Percentiles rank a stretch among this genome's conserved stretches.
Evolutionary conservation across 2,113 vertebrate genomes (phyloP).

Genomic region (Panthera leo): DNA sequence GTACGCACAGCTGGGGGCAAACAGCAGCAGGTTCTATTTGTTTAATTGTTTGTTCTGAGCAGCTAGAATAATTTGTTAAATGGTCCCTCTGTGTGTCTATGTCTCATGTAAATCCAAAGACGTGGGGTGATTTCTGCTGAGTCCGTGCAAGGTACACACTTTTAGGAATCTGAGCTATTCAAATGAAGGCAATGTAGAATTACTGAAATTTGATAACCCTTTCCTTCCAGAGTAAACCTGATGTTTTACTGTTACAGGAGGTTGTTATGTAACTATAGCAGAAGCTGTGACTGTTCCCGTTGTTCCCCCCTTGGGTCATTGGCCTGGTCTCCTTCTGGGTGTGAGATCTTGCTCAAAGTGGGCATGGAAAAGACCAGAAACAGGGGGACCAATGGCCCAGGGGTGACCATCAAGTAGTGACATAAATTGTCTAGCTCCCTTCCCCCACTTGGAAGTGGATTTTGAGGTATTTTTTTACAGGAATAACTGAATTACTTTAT

Average conservation of each 20-base stretch:
- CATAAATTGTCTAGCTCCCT: neutral
- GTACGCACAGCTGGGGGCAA: neutral
- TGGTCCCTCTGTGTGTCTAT: neutral
- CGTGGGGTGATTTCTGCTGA: neutral
- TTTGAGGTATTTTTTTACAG: neutral
- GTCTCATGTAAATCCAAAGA: neutral
- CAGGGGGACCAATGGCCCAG: neutral
- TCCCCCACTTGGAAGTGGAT: neutral
- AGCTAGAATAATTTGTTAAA: slow-evolving; percentile 18
- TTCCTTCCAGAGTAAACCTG: neutral
- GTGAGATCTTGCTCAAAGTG: neutral
- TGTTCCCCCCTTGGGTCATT: neutral
- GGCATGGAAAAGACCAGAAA: neutral
- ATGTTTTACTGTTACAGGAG: neutral
- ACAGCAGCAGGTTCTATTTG: neutral
- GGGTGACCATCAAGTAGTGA: neutral
- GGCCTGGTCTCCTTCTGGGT: neutral
- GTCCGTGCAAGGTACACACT: neutral
- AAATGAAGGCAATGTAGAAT: neutral
- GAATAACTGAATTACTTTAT: no score
- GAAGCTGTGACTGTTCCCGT: neutral
- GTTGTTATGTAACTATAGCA: neutral
- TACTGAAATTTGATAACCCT: neutral
- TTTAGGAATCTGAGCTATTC: neutral
- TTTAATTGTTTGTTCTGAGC: slow-evolving; percentile 1